A percentile compares a stretch with the other conserved stretches of the same genome.
These are phyloP conservation scores for Rhynchophorus ferrugineus DNA, from an alignment of 1,140 invertebrate genomes.

Conservation along the genomic window DNA sequence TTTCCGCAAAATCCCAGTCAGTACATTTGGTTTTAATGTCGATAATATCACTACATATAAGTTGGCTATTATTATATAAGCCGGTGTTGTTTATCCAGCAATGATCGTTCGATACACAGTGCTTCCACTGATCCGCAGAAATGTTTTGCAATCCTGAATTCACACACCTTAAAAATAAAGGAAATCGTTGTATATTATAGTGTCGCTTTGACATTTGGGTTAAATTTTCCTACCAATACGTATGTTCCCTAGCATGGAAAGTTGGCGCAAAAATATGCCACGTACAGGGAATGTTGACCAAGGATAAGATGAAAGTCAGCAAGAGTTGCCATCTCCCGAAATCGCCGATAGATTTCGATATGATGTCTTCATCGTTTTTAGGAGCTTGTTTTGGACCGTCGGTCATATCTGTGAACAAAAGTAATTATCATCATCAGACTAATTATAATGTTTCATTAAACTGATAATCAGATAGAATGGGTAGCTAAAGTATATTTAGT, in stretches of 20 bases:
- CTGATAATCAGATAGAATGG: too few species aligned
- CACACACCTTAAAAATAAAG: slow-evolving; percentile 38
- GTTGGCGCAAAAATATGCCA: slow-evolving; percentile 66
- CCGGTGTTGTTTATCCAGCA: not conserved
- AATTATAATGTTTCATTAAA: too few species aligned
- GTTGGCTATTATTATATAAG: too few species aligned
- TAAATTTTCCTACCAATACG: slow-evolving; percentile 51
- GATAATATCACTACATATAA: too few species aligned
- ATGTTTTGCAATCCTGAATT: too few species aligned
- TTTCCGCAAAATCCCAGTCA: too few species aligned
- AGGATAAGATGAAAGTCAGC: slow-evolving; percentile 59
- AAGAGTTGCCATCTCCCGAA: slow-evolving; percentile 68
- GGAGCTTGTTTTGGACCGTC: slow-evolving; percentile 25
- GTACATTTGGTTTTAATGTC: too few species aligned
- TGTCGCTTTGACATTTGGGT: too few species aligned
- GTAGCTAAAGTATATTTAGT: too few species aligned
- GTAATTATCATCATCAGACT: too few species aligned
- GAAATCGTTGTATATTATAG: too few species aligned
- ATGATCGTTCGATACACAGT: not conserved
- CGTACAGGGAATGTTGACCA: slow-evolving; percentile 68
- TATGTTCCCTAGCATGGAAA: slow-evolving; percentile 53
- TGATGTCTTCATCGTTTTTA: slow-evolving; percentile 53
- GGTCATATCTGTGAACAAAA: slow-evolving; percentile 27
- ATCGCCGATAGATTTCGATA: slow-evolving; percentile 60
- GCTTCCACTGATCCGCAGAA: not conserved